Evolutionary conservation across 2,888 invertebrate species (phyloP).

Genomic region (Diadromus collaris): DNA sequence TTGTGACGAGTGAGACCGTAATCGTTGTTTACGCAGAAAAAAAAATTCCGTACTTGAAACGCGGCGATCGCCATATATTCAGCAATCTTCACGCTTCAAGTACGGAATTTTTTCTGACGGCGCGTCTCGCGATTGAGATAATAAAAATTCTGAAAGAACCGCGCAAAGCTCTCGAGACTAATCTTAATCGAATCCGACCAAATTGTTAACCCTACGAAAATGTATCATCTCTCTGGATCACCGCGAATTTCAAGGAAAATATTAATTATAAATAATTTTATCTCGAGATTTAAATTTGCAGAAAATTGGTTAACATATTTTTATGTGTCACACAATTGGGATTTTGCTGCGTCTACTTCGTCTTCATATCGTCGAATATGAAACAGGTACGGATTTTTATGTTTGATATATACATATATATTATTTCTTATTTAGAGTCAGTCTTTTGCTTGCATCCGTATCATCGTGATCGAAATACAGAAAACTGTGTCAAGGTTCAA

Average conservation of each 20-base stretch:
- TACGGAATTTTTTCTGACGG: neutral
- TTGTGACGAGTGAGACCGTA: neutral
- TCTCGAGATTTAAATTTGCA: conserved; percentile 69
- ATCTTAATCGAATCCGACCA: neutral
- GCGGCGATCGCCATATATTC: neutral
- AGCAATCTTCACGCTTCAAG: neutral
- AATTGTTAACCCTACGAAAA: neutral
- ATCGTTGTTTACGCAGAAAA: neutral
- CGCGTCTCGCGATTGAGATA: neutral
- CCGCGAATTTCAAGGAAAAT: neutral
- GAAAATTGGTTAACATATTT: conserved; percentile 89
- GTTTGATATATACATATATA: neutral
- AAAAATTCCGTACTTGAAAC: neutral
- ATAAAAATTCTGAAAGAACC: neutral
- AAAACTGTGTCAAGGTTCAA: conserved; percentile 15
- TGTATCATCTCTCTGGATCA: neutral
- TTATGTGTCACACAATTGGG: conserved; percentile 98
- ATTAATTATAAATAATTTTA: conserved; percentile 36
- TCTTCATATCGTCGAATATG: conserved; percentile 94
- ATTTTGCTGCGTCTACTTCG: conserved; percentile 98
- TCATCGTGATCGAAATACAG: conserved; percentile 3
- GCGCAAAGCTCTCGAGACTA: neutral
- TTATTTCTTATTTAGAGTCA: neutral
- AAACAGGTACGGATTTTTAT: conserved; percentile 84
- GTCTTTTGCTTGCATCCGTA: neutral